Base-by-base conservation (phyloP, 2,113 vertebrate genomes). In the Aspidoscelis tigris region DNA sequence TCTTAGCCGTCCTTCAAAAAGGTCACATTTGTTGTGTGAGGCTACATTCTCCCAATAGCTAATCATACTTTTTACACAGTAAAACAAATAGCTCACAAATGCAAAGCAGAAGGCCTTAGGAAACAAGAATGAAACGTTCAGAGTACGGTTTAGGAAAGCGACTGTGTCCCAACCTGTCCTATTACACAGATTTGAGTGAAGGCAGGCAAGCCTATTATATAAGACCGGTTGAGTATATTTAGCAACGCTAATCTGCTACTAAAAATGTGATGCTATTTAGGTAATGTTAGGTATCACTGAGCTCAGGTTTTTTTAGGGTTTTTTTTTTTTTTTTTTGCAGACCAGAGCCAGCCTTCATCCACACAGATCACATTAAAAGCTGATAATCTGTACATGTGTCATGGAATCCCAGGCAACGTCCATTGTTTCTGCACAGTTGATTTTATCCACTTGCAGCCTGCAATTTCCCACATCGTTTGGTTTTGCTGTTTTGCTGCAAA, bases 211-310 rank as follows among this genome's bases (percentile, higher is more conserved):
- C 71, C 78, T 58, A 44, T 80, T 20, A 69, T 78, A 58, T 50
- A 89, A 88, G 39, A 88, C n/a, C 68, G 82, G 64, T 1, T 68
- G 39, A 58, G 33, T 61, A 26, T 50, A 77, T 79, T 89, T 90
- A 90, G 88, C 47, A 75, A 69, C 33, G 68, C 65, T 85, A 85
- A 90, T 83, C 41, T 84, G 6, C 80, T 58, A 80, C 53, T 81
- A 65, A 81, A 84, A 55, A 88, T 87, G 82, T 61, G 61, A 58
- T 58, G 24, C 33, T 76, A 76, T 2, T 61, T 4, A n/a, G 76
- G 68, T 75, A 24, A 89, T 78, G 58, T 58, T 58, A 58, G 55
- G 55, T 14, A 58, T 58, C 14, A 58, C 14, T 16, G 55, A 58
- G 55, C 3, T 16, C 14, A 50, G 47, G 8, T 9, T 50, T 6